Evolutionary conservation across 2,888 invertebrate species (phyloP).

Genomic region (Cataglyphis rosenhaueri): DNA sequence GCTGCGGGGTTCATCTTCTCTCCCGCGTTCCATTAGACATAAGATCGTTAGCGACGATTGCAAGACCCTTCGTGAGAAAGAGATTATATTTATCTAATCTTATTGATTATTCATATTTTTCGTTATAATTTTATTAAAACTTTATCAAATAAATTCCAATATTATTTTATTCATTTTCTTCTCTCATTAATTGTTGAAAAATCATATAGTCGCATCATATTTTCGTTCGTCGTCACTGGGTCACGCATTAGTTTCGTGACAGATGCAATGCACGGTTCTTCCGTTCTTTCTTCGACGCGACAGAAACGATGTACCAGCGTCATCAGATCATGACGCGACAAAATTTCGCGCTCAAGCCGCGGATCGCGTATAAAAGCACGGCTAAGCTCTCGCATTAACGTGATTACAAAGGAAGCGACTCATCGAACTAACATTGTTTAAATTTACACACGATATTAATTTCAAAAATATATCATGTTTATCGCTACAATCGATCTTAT

Average conservation of each 20-base stretch:
- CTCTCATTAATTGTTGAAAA: not conserved
- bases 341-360: slow-evolving; percentile 52
- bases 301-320: slow-evolving; percentile 58
- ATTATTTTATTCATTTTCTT: not conserved
- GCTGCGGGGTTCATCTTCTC: slow-evolving; percentile 19
- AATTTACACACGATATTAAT: slow-evolving; percentile 68
- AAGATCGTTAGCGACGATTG: slow-evolving; percentile 36
- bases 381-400: slow-evolving; percentile 53
- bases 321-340: slow-evolving; percentile 64
- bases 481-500: slow-evolving; percentile 53
- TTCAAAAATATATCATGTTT: slow-evolving; percentile 55
- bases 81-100: not conserved
- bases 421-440: slow-evolving; percentile 61
- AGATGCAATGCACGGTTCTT: slow-evolving; percentile 24
- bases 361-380: slow-evolving; percentile 66
- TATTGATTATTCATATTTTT: not conserved
- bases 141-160: not conserved
- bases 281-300: slow-evolving; percentile 55
- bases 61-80: not conserved
- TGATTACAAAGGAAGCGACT: slow-evolving; percentile 59
- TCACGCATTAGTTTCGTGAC: slow-evolving; percentile 58
- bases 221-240: slow-evolving; percentile 60
- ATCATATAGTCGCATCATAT: slow-evolving; percentile 5
- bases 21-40: slow-evolving; percentile 11
- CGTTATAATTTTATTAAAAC: not conserved